Percentiles rank a stretch among this genome's conserved stretches.
Evolutionary conservation across 2,888 invertebrate species (phyloP).

Genomic region (Dendrolimus pini): DNA sequence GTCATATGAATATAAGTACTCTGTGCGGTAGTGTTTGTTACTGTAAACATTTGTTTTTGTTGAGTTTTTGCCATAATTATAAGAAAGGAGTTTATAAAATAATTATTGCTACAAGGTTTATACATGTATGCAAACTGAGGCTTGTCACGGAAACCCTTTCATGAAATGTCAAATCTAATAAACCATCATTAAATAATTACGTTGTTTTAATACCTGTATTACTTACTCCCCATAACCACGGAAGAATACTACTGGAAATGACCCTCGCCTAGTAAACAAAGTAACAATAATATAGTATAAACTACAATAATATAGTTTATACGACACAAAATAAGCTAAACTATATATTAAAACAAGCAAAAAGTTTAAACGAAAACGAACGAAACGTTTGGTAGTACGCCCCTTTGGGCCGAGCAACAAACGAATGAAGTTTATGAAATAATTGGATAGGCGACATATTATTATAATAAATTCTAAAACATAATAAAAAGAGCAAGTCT

Average conservation of each 20-base stretch:
- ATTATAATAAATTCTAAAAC: too few relatives aligned
- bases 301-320: constrained; percentile 4
- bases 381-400: too few relatives aligned
- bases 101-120: constrained; percentile 67
- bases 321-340: constrained; percentile 8
- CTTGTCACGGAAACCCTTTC: constrained; percentile 72
- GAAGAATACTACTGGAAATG: too few relatives aligned
- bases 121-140: constrained; percentile 70
- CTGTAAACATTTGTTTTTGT: constrained; percentile 68
- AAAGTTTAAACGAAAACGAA: too few relatives aligned
- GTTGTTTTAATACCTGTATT: constrained; percentile 16
- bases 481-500: too few relatives aligned
- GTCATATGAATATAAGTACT: constrained; percentile 53
- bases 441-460: too few relatives aligned
- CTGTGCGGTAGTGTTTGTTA: constrained; percentile 59
- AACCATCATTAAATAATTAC: constrained; percentile 50
- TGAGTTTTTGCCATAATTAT: constrained; percentile 70
- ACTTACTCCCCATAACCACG: too few relatives aligned
- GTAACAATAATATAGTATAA: neutral
- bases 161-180: constrained; percentile 75
- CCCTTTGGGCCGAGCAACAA: too few relatives aligned
- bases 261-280: too few relatives aligned
- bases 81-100: constrained; percentile 62
- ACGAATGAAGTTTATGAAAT: too few relatives aligned
- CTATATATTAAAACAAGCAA: constrained; percentile 6